These are phyloP conservation scores for Tyrophagus putrescentiae DNA, from an alignment of 1,140 invertebrate species.

Conservation along the genomic window DNA sequence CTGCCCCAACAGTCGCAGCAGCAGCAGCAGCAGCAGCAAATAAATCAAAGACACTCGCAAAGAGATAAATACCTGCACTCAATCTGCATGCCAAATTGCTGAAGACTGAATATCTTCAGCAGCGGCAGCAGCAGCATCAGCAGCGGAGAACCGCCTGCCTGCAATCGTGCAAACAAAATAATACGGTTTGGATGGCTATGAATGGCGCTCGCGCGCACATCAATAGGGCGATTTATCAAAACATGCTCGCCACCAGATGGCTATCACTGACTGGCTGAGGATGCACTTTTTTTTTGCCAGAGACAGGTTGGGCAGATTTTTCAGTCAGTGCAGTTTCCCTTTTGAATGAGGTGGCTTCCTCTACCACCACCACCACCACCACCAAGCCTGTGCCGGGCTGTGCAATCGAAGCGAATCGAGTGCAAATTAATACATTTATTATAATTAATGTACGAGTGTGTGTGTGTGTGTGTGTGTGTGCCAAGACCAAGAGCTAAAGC, in stretches of 20 bases:
- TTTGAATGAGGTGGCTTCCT: too few relatives aligned
- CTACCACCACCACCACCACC: too few relatives aligned
- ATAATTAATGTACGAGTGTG: conserved; percentile 13
- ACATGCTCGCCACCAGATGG: conserved; percentile 1
- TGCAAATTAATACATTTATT: not conserved
- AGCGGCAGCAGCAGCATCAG: too few relatives aligned
- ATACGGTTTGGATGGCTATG: not conserved
- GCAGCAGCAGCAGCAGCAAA: not conserved
- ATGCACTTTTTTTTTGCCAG: too few relatives aligned
- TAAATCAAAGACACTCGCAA: not conserved
- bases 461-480: too few relatives aligned
- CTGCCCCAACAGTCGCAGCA: not conserved
- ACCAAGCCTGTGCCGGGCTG: too few relatives aligned
- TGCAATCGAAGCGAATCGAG: not conserved
- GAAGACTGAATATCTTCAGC: too few relatives aligned
- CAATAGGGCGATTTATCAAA: conserved; percentile 5
- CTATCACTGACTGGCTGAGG: too few relatives aligned
- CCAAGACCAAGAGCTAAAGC: too few relatives aligned
- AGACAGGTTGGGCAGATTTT: too few relatives aligned
- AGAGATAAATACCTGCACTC: not conserved
- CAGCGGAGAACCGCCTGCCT: too few relatives aligned
- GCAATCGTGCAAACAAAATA: conserved; percentile 7
- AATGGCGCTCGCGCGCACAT: not conserved
- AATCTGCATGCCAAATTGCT: conserved; percentile 3
- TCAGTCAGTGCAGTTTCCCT: too few relatives aligned